These are phyloP conservation scores for Reinhardtius hippoglossoides DNA, from an alignment of 2,113 vertebrate genomes.

Conservation along the genomic window DNA sequence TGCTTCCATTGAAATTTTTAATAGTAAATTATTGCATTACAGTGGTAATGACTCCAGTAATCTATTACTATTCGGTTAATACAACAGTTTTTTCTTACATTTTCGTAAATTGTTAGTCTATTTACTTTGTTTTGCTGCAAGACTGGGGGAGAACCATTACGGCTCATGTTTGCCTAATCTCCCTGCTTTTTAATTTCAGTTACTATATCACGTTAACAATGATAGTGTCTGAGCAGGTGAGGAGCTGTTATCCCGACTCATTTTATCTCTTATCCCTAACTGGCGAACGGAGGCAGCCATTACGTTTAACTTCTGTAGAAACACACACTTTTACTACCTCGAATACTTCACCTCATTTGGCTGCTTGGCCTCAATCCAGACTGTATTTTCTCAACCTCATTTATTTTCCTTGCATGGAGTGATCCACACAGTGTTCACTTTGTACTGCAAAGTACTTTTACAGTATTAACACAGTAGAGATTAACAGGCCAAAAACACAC, in stretches of 20 bases:
- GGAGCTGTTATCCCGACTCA: slow-evolving; percentile 14
- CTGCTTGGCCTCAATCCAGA: slow-evolving; percentile 22
- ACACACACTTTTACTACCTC: slow-evolving; percentile 19
- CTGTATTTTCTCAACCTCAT: slow-evolving; percentile 16
- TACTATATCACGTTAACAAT: slow-evolving; percentile 6
- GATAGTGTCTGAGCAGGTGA: slow-evolving; percentile 3
- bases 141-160: neutral
- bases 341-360: slow-evolving; percentile 27
- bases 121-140: neutral
- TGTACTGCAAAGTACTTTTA: slow-evolving; percentile 8
- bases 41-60: neutral
- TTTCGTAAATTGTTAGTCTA: neutral
- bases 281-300: slow-evolving; percentile 14
- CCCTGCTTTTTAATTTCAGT: slow-evolving; percentile 20
- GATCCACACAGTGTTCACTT: slow-evolving; percentile 19
- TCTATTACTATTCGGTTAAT: too few relatives aligned
- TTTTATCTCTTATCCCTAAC: slow-evolving; percentile 21
- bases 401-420: neutral
- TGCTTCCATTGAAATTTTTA: neutral
- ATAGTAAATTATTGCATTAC: neutral
- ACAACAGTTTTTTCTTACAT: neutral
- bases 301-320: slow-evolving; percentile 27
- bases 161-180: neutral
- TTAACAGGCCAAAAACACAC: slow-evolving; percentile 11
- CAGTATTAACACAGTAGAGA: slow-evolving; percentile 6